phyloP scores from a whole-genome alignment of 2,113 vertebrate species.

The Erythrolamprus reginae region DNA sequence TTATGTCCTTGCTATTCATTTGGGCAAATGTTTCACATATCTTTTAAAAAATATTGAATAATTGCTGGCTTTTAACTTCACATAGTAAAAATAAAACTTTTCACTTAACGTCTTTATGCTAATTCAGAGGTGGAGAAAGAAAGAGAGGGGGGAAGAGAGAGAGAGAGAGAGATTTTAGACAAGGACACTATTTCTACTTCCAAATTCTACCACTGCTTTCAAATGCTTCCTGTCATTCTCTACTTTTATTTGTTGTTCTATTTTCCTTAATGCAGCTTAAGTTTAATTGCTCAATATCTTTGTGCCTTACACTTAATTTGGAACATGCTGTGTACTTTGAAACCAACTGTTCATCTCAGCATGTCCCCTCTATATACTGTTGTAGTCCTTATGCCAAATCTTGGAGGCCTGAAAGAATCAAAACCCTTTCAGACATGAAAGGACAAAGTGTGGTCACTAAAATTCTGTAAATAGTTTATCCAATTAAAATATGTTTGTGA shows the following conservation, averaged over 20 bases:
- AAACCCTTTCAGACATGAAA: not conserved
- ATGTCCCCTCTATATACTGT: not conserved
- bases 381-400: not conserved
- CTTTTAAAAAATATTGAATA: not conserved
- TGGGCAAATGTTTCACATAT: not conserved
- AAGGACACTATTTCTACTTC: not conserved
- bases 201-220: not conserved
- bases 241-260: not conserved
- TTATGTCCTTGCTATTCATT: not conserved
- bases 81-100: not conserved
- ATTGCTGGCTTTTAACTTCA: not conserved
- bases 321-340: not conserved
- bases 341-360: constrained; percentile 6
- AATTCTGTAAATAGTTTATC: not conserved
- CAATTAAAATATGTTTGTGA: not conserved
- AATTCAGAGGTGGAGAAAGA: too few species aligned
- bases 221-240: not conserved
- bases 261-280: not conserved
- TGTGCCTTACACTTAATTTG: not conserved
- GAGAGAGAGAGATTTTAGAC: too few species aligned
- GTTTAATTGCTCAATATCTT: constrained; percentile 15
- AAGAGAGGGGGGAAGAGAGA: too few species aligned
- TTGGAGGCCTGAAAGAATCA: accelerated
- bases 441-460: not conserved
- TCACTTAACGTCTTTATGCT: not conserved